Evolutionary conservation across 2,888 invertebrate genomes (phyloP), one percentile per base, ranked within the genome.

Genomic region (Syrphus vitripennis): DNA sequence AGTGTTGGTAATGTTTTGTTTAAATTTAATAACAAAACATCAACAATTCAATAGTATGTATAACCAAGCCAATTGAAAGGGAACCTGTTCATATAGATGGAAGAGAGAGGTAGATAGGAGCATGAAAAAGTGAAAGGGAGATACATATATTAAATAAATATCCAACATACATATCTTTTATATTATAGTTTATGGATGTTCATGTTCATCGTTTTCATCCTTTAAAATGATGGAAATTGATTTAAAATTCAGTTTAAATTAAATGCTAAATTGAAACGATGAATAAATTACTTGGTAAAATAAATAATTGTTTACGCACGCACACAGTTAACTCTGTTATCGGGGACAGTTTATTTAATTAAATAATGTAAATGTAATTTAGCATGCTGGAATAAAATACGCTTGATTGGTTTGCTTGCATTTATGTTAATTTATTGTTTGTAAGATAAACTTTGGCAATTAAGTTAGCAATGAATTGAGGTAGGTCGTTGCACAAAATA

Each of bases 321-420:
- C 21, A 29, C 21, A 29, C 21, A 69, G 50, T 63, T 40, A 75
- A 75, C 57, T 71, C 70, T 70, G 75, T 67, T 80, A 70, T 79
- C 71, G 14, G 50, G 40, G 42, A 53, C 65, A 76, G 83, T 75
- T 81, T 76, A 67, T 81, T 84, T 84, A 84, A 84, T 81, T 81
- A 67, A 84, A 81, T 80, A 80, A 84, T 80, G 81, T 61, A 71
- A 84, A 84, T 83, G 70, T 67, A 75, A 80, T 80, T 81, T 70
- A 42, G 63, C 42, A 53, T 63, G 31, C 79, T 79, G 61, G 34
- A 75, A 57, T 74, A 75, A 70, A 72, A 55, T 75, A 40, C 55
- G 50, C 67, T 76, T 69, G 55, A 79, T 83, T 83, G 72, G 34
- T 53, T 59, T 69, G 53, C 21, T 59, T 40, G 29, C 53, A 57